Evolutionary conservation across 2,888 invertebrate genomes (phyloP).

Genomic region (Campoplex capitator): DNA sequence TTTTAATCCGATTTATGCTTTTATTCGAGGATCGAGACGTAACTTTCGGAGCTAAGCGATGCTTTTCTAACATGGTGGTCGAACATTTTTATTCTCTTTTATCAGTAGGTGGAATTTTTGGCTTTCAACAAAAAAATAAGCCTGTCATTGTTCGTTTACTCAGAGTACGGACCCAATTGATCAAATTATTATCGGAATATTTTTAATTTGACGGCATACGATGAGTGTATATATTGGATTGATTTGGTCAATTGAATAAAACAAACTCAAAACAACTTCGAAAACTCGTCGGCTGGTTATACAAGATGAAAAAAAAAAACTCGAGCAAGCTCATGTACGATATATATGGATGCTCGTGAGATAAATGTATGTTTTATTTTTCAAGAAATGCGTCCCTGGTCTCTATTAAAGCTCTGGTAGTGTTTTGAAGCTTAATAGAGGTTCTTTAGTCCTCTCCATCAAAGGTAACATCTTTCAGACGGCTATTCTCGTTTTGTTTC

Average conservation of each 20-base stretch:
- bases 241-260: background rate
- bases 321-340: background rate
- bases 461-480: constrained; percentile 77
- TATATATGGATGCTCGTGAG: background rate
- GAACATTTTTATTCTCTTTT: background rate
- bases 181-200: background rate
- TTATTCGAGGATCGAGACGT: background rate
- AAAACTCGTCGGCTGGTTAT: background rate
- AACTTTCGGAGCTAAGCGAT: constrained; percentile 7
- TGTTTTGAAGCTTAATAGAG: constrained; percentile 79
- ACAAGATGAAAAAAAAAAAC: background rate
- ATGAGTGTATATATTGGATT: background rate
- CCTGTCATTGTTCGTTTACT: no score
- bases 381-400: constrained; percentile 76
- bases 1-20: background rate
- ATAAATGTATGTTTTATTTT: constrained; percentile 34
- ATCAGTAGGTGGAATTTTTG: background rate
- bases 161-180: no score
- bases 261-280: background rate
- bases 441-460: constrained; percentile 78
- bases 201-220: background rate
- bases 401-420: constrained; percentile 73
- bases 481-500: constrained; percentile 53
- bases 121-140: background rate
- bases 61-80: background rate